These are phyloP conservation scores for Nyctibius bracteatus DNA, from an alignment of 2,113 vertebrate genomes.

Conservation along the genomic window DNA sequence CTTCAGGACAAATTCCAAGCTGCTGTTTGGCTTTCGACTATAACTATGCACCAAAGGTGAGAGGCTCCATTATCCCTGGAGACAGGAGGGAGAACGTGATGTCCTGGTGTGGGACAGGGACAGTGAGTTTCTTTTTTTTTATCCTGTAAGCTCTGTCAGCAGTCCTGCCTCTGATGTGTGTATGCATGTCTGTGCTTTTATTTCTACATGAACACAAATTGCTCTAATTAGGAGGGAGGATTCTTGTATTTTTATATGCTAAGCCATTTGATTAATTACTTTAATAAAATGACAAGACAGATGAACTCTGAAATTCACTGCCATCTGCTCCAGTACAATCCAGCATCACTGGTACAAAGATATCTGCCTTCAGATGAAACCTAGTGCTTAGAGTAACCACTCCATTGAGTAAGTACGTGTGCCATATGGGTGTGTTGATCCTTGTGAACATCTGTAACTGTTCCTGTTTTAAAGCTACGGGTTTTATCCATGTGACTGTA, in stretches of 20 bases:
- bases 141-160: background rate
- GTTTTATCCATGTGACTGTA: background rate
- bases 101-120: background rate
- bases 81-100: background rate
- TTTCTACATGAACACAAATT: background rate
- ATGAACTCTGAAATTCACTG: background rate
- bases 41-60: constrained; percentile 35
- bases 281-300: background rate
- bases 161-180: background rate
- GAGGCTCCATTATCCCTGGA: background rate
- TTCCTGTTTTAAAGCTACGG: background rate
- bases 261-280: constrained; percentile 28
- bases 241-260: constrained; percentile 41
- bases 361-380: background rate
- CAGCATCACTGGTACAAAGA: background rate
- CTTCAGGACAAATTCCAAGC: constrained; percentile 1
- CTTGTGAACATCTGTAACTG: background rate
- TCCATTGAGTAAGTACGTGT: background rate
- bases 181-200: background rate
- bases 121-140: constrained; percentile 15
- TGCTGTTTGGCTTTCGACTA: background rate
- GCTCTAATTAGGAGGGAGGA: background rate
- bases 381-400: background rate
- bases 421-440: background rate
- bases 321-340: background rate